phyloP scores from a whole-genome alignment of 2,888 invertebrate genomes.

The Watsonalla binaria region DNA sequence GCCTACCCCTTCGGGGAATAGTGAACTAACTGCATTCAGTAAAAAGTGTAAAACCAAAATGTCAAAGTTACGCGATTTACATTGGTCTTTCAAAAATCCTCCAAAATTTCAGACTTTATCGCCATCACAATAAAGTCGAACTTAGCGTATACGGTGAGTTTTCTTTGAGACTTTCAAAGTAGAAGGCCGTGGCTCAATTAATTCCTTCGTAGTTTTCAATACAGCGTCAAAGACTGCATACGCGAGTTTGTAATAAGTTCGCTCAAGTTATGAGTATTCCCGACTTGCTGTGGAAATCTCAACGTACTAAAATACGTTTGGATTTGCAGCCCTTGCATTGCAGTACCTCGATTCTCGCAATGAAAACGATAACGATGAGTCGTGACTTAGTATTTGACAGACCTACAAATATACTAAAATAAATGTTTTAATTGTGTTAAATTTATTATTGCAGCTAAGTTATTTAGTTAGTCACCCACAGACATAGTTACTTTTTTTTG shows the following conservation, averaged over 20 bases:
- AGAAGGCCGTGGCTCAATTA: slow-evolving; percentile 43
- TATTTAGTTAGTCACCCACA: too few relatives aligned
- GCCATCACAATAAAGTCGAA: neutral
- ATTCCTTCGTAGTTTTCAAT: slow-evolving; percentile 51
- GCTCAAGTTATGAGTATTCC: slow-evolving; percentile 7
- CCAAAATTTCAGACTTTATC: neutral
- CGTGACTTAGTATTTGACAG: too few relatives aligned
- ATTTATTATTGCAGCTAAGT: too few relatives aligned
- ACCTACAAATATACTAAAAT: too few relatives aligned
- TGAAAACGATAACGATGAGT: too few relatives aligned
- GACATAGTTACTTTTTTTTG: too few relatives aligned
- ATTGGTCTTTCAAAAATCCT: neutral
- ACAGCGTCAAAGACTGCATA: slow-evolving; percentile 31
- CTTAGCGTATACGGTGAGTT: neutral
- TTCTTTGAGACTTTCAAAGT: slow-evolving; percentile 35
- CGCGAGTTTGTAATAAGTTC: slow-evolving; percentile 39
- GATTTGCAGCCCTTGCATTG: neutral
- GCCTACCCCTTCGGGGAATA: too few relatives aligned
- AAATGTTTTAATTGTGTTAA: too few relatives aligned
- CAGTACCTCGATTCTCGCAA: too few relatives aligned
- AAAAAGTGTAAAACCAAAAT: neutral
- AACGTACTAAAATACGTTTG: neutral
- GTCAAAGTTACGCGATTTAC: neutral
- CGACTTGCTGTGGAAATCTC: neutral
- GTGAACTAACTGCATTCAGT: neutral